Evolutionary conservation across 2,888 invertebrate genomes (phyloP).

Genomic region (Dexiosoma caninum): DNA sequence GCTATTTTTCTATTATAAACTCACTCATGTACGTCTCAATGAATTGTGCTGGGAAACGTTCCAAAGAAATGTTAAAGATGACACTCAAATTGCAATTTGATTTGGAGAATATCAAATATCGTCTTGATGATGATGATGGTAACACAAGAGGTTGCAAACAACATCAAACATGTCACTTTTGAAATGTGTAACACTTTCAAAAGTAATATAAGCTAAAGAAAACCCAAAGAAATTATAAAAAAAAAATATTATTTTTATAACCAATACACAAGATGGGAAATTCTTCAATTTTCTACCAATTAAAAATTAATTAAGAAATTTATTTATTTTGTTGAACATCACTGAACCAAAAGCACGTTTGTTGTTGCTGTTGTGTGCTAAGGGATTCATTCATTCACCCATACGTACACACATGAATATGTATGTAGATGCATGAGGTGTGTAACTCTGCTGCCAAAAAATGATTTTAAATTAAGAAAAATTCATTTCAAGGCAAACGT

Average conservation of each 20-base stretch:
- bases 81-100: slow-evolving; percentile 47
- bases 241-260: not conserved
- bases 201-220: slow-evolving; percentile 2
- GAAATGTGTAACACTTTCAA: slow-evolving; percentile 45
- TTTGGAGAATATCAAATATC: slow-evolving; percentile 44
- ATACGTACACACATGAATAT: not conserved
- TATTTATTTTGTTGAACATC: slow-evolving; percentile 11
- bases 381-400: not conserved
- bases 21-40: slow-evolving; percentile 8
- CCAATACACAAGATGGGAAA: not conserved
- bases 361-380: not conserved
- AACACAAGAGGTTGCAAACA: slow-evolving; percentile 35
- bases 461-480: not conserved
- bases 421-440: slow-evolving; percentile 6
- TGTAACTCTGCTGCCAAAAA: slow-evolving; percentile 11
- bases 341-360: slow-evolving; percentile 20
- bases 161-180: slow-evolving; percentile 48
- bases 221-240: not conserved
- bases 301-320: slow-evolving; percentile 27
- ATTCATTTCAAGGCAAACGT: slow-evolving; percentile 42
- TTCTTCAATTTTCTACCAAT: not conserved
- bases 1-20: not conserved
- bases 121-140: not conserved
- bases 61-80: slow-evolving; percentile 47
- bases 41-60: slow-evolving; percentile 16